Percentiles rank a stretch among this genome's conserved stretches.
Evolutionary conservation across 1,140 invertebrate genomes (phyloP).

Genomic region (Gryllus bimaculatus): DNA sequence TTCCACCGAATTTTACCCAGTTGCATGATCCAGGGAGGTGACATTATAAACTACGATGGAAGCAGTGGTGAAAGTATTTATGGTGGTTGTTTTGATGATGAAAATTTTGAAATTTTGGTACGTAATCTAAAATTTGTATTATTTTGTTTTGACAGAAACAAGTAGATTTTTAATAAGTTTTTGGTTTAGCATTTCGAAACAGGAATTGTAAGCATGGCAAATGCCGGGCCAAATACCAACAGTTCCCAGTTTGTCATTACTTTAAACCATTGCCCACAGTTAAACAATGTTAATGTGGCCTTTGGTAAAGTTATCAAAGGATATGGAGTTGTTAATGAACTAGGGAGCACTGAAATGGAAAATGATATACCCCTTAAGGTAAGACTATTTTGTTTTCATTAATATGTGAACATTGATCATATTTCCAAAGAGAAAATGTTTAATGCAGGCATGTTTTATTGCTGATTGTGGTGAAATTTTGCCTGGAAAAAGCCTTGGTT

Average conservation of each 20-base stretch:
- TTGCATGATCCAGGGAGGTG: conserved; percentile 79
- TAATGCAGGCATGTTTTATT: conserved; percentile 50
- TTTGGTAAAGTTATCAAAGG: conserved; percentile 75
- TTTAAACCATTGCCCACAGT: conserved; percentile 66
- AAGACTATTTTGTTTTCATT: conserved; percentile 22
- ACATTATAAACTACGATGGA: conserved; percentile 72
- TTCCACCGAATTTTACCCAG: conserved; percentile 68
- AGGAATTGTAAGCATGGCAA: conserved; percentile 83
- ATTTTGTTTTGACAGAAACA: background rate
- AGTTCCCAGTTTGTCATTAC: conserved; percentile 95
- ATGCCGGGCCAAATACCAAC: conserved; percentile 79
- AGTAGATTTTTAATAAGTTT: conserved; percentile 34
- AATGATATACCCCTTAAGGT: conserved; percentile 48
- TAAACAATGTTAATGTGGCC: conserved; percentile 84
- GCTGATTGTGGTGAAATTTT: conserved; percentile 61
- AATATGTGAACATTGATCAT: background rate
- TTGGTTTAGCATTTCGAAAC: conserved; percentile 45
- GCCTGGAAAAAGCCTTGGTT: conserved; percentile 49
- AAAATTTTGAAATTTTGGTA: conserved; percentile 70
- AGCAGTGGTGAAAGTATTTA: conserved; percentile 90
- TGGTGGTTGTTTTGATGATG: conserved; percentile 78
- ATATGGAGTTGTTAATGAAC: conserved; percentile 52
- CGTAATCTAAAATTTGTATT: conserved; percentile 14
- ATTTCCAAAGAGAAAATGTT: background rate
- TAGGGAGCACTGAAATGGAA: conserved; percentile 46